These are phyloP conservation scores for Cheirogaleus medius DNA, from an alignment of 2,113 vertebrate genomes.

Conservation along the genomic window DNA sequence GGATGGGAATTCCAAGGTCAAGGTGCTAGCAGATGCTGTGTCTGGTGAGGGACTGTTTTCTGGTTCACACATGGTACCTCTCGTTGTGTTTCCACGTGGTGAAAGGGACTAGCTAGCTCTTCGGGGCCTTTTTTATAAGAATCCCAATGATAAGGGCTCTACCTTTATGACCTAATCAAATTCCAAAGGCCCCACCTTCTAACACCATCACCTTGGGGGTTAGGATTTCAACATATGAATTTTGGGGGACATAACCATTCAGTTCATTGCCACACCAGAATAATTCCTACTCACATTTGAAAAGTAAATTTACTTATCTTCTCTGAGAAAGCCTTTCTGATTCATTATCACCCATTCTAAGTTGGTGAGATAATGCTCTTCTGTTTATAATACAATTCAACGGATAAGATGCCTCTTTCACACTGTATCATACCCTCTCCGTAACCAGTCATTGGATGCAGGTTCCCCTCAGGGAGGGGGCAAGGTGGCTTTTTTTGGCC, in stretches of 20 bases:
- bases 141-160: too few relatives aligned
- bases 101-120: accelerated
- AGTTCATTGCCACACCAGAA: not conserved
- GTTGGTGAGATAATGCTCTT: not conserved
- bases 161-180: not conserved
- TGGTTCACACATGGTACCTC: not conserved
- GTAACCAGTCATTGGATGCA: not conserved
- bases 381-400: not conserved
- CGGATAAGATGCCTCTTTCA: not conserved
- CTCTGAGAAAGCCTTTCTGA: not conserved
- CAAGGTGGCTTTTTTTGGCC: not conserved
- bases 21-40: too few relatives aligned
- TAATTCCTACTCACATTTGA: not conserved
- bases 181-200: not conserved
- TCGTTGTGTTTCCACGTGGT: not conserved
- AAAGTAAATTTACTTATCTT: not conserved
- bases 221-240: not conserved
- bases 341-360: not conserved
- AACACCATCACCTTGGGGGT: not conserved
- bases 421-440: not conserved
- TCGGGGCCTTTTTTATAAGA: not conserved
- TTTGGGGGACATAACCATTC: too few relatives aligned
- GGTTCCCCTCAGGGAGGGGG: too few relatives aligned
- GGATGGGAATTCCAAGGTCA: not conserved
- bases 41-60: not conserved